Base-by-base conservation (phyloP, 2,888 invertebrate species). In the Folsomia manolachei region DNA sequence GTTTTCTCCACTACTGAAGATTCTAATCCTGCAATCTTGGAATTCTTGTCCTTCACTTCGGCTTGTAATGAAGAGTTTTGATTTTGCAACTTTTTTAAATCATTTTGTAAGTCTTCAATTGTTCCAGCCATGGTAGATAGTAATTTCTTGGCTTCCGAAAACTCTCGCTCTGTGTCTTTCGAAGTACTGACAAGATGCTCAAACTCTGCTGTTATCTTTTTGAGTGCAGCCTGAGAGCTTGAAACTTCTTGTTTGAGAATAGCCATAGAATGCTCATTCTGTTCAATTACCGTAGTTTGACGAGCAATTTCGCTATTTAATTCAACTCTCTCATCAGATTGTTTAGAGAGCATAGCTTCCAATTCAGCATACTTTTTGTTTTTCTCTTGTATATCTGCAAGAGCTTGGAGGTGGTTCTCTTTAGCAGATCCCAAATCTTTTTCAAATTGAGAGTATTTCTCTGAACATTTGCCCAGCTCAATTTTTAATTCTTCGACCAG, bases 1-100 rank as follows among this genome's bases (percentile, higher is more conserved):
- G 23, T 7, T 60, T 60, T 60, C 23, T 60, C 9, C n/a, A 7
- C 19, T 7, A 60, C 9, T n/a, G 7, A 21, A 60, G 60, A 60
- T 60, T 60, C 19, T 21, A 60, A n/a, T 4, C n/a, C n/a, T 60
- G 60, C 7, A 60, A 21, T 60, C n/a, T 60, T 21, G 7, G 4
- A 7, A 60, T 4, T 9, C 25, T 70, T 64, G 25, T 70, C 64
- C 53, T 70, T 70, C 11, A 70, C 2, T 53, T 53, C 56, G 1
- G 1, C 4, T 53, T 64, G 39, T 1, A 53, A 11, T 1, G 2
- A 1, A n/a, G 2, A 11, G 26, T 1, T 26, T 27, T 64, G 63
- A 24, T 70, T 53, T 21, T 64, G 60, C 19, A 21, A n/a, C 7
- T 60, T 60, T 19, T 60, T 60, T 9, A n/a, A 4, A 7, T 60